These are phyloP conservation scores for Luperina testacea DNA, from an alignment of 2,888 invertebrate genomes.

Conservation along the genomic window DNA sequence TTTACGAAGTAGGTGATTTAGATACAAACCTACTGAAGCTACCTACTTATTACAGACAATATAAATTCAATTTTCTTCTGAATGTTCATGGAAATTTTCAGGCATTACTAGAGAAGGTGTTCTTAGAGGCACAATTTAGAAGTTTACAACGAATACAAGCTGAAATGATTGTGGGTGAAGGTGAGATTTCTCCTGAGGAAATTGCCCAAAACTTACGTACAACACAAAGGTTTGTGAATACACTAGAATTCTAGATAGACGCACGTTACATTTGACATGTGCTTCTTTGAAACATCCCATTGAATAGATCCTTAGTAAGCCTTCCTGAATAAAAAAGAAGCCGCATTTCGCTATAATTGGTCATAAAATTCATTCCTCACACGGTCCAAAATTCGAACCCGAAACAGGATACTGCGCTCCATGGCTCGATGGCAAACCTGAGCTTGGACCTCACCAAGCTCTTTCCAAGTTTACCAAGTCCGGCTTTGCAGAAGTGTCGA, in stretches of 20 bases:
- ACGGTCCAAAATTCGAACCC: background rate
- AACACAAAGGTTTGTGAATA: slow-evolving; percentile 71
- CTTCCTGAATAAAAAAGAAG: background rate
- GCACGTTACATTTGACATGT: background rate
- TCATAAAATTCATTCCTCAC: background rate
- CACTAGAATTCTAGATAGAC: background rate
- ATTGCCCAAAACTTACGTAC: slow-evolving; percentile 69
- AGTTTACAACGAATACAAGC: slow-evolving; percentile 64
- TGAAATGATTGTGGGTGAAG: slow-evolving; percentile 60
- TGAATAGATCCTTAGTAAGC: background rate
- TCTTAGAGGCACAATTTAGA: slow-evolving; percentile 72
- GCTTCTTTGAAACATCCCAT: background rate
- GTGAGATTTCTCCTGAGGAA: slow-evolving; percentile 58
- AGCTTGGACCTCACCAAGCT: background rate
- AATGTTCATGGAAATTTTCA: slow-evolving; percentile 53
- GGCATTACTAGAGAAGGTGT: slow-evolving; percentile 75
- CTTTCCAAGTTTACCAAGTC: background rate
- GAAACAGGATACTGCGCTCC: background rate
- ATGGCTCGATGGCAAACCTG: background rate
- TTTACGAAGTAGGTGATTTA: slow-evolving; percentile 74
- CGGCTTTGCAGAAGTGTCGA: background rate
- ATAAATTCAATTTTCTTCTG: background rate
- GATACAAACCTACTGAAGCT: background rate
- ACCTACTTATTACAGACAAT: background rate
- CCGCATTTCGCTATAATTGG: background rate